Conservation (phyloP, 2,797 vertebrate genomes). For the Pteropus rufus region DNA sequence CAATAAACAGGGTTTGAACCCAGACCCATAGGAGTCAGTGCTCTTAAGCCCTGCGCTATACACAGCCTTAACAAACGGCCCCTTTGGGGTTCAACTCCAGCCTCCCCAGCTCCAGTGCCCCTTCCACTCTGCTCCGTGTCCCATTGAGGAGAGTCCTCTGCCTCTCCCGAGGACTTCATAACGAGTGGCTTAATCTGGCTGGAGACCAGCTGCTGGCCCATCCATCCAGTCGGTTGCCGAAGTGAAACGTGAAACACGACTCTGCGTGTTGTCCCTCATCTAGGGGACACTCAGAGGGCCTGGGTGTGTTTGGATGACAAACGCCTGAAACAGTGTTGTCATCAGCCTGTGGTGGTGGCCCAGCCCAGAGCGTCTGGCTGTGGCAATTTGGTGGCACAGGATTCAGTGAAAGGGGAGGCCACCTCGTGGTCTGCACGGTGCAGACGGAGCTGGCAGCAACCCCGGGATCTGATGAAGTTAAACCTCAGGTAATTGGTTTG, state of each 20-base stretch:
- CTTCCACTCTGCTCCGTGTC: not conserved
- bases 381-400: slow-evolving; percentile 85
- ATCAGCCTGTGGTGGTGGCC: slow-evolving; percentile 84
- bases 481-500: slow-evolving; percentile 53
- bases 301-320: slow-evolving; percentile 88
- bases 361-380: slow-evolving; percentile 85
- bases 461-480: not conserved
- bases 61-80: not conserved
- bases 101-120: not conserved
- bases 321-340: slow-evolving; percentile 88
- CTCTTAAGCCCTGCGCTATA: rapidly evolving
- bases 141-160: rapidly evolving
- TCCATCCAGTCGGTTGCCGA: slow-evolving; percentile 79
- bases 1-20: not conserved
- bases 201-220: not conserved
- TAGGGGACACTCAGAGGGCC: not conserved
- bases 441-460: not conserved
- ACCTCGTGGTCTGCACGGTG: rapidly evolving
- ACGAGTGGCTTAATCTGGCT: not conserved
- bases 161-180: not conserved
- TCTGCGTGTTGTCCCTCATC: rapidly evolving
- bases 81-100: not conserved
- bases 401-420: not conserved
- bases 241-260: slow-evolving; percentile 84
- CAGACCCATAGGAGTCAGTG: not conserved